Evolutionary conservation across 2,888 invertebrate species (phyloP).

Genomic region (Nemotelus nigrinus): DNA sequence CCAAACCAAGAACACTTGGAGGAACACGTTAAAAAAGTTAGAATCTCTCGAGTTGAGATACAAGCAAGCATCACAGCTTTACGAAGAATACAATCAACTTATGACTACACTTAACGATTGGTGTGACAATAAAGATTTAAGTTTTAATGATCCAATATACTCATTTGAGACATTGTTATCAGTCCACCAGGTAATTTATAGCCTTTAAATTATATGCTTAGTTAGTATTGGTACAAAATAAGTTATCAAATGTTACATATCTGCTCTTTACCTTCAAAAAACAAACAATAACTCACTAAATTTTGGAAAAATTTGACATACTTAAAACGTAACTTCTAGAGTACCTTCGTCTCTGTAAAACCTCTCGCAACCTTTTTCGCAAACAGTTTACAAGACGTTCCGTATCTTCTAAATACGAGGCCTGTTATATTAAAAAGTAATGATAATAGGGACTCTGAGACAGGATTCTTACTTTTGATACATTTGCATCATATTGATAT

Average conservation of each 20-base stretch:
- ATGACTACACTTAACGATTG: conserved; percentile 79
- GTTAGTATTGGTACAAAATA: too few relatives aligned
- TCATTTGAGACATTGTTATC: neutral
- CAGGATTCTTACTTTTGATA: too few relatives aligned
- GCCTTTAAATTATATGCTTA: neutral
- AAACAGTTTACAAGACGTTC: too few relatives aligned
- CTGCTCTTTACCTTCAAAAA: neutral
- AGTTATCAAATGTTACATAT: neutral
- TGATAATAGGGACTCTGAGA: too few relatives aligned
- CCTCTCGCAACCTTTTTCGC: too few relatives aligned
- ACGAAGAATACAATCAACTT: conserved; percentile 83
- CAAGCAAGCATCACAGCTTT: conserved; percentile 82
- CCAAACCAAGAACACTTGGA: conserved; percentile 82
- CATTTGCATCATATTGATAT: too few relatives aligned
- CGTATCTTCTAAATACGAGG: too few relatives aligned
- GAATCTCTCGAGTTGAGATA: conserved; percentile 80
- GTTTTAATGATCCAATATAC: neutral
- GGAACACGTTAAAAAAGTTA: conserved; percentile 81
- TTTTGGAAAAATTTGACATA: too few relatives aligned
- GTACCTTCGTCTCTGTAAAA: too few relatives aligned
- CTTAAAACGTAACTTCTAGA: too few relatives aligned
- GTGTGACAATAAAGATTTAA: conserved; percentile 60
- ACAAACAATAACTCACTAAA: too few relatives aligned
- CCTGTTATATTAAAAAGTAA: too few relatives aligned
- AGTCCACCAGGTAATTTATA: neutral